These are phyloP conservation scores for Lithophane socia DNA, from an alignment of 2,888 invertebrate genomes.

Conservation along the genomic window DNA sequence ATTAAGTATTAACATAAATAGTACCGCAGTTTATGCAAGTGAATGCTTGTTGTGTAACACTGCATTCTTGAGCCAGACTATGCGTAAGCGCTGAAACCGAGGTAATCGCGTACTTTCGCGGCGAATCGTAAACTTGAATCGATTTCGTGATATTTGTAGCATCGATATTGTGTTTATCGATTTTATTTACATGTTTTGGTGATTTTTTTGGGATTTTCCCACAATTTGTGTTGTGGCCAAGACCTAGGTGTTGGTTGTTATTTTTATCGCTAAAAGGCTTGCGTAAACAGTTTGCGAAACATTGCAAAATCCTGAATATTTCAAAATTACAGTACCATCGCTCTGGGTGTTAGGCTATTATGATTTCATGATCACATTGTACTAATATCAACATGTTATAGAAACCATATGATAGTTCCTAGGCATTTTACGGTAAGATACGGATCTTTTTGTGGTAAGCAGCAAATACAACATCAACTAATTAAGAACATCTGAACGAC, in stretches of 20 bases:
- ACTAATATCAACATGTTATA: background rate
- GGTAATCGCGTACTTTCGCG: conserved; percentile 67
- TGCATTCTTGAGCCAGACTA: conserved; percentile 79
- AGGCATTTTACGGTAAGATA: conserved; percentile 4
- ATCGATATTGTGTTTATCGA: conserved; percentile 59
- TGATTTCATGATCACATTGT: background rate
- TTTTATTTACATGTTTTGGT: conserved; percentile 26
- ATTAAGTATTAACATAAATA: conserved; percentile 66
- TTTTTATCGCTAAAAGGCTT: conserved; percentile 7
- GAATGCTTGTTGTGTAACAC: conserved; percentile 77
- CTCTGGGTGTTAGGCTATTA: background rate
- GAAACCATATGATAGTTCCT: background rate
- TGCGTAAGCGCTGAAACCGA: conserved; percentile 80
- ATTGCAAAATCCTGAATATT: background rate
- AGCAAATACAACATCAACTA: conserved; percentile 5
- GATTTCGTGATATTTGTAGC: conserved; percentile 67
- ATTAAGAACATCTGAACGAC: conserved; percentile 18
- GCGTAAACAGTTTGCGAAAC: background rate
- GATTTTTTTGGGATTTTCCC: conserved; percentile 17
- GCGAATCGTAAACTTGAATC: conserved; percentile 71
- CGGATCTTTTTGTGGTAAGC: background rate
- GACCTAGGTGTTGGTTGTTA: conserved; percentile 13
- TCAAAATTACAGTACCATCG: background rate
- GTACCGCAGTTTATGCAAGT: conserved; percentile 72
- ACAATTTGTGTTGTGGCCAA: conserved; percentile 12